phyloP scores from a whole-genome alignment of 2,888 invertebrate species.

The Eudemis profundana region DNA sequence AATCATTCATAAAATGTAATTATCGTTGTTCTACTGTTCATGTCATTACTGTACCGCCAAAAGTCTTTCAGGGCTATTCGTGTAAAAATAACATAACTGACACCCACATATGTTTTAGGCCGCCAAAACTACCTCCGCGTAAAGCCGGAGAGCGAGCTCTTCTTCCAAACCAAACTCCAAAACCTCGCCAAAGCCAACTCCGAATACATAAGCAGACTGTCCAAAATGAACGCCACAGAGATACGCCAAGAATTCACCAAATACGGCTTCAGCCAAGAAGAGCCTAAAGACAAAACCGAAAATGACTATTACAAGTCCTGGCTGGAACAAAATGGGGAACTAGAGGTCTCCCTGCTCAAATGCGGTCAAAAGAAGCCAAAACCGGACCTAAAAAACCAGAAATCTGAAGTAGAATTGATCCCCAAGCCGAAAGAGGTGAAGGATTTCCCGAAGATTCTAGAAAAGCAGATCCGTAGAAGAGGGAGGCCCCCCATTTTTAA shows the following conservation, averaged over 20 bases:
- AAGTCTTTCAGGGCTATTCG: too few relatives aligned
- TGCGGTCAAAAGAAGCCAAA: constrained; percentile 70
- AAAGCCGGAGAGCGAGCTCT: constrained; percentile 77
- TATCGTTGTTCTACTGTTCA: too few relatives aligned
- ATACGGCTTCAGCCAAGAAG: constrained; percentile 66
- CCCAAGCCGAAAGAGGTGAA: constrained; percentile 68
- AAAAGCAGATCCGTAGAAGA: constrained; percentile 69
- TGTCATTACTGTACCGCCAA: too few relatives aligned
- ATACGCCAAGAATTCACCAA: constrained; percentile 76
- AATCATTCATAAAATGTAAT: too few relatives aligned
- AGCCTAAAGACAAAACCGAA: constrained; percentile 63
- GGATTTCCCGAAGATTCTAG: constrained; percentile 65
- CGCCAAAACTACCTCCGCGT: constrained; percentile 66
- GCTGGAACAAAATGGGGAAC: constrained; percentile 80
- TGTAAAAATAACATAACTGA: constrained; percentile 5
- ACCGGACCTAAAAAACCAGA: constrained; percentile 62
- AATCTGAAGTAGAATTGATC: constrained; percentile 77
- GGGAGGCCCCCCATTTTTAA: constrained; percentile 79
- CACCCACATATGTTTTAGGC: constrained; percentile 56
- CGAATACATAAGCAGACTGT: constrained; percentile 70
- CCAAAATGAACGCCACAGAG: constrained; percentile 75
- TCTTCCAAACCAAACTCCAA: constrained; percentile 75
- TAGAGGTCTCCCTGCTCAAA: constrained; percentile 77
- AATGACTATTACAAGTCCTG: constrained; percentile 81
- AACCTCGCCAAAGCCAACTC: constrained; percentile 72